Evolutionary conservation across 2,113 vertebrate species (phyloP).

Genomic region (Strigops habroptila): DNA sequence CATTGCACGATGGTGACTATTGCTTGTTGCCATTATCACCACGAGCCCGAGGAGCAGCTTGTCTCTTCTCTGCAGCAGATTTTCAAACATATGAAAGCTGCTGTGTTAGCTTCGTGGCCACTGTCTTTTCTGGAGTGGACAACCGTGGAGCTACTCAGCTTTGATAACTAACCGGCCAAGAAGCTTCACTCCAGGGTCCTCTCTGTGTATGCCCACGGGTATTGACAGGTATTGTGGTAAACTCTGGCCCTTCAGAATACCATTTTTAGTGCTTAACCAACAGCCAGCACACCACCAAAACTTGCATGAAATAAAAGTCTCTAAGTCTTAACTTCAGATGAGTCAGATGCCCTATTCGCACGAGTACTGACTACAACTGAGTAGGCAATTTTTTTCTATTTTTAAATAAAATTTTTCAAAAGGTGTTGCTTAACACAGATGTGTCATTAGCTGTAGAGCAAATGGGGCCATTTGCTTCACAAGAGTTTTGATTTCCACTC

Average conservation of each 20-base stretch:
- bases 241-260: not conserved
- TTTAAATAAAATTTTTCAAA: not conserved
- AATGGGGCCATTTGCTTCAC: not conserved
- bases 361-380: not conserved
- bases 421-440: not conserved
- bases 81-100: not conserved
- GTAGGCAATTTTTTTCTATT: not conserved
- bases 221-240: fast-evolving
- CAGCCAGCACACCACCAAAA: not conserved
- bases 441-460: not conserved
- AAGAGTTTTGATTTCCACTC: not conserved
- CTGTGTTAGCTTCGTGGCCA: not conserved
- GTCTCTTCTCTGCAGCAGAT: not conserved
- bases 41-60: not conserved
- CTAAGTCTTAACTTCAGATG: not conserved
- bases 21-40: not conserved
- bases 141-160: fast-evolving
- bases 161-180: not conserved
- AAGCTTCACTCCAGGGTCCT: not conserved
- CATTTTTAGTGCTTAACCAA: not conserved
- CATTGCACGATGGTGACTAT: fast-evolving
- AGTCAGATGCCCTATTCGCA: not conserved
- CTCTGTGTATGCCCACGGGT: not conserved
- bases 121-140: fast-evolving
- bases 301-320: not conserved